Percentiles rank a stretch among this genome's conserved stretches.
These are phyloP conservation scores for Tachystola acroxantha DNA, from an alignment of 2,888 invertebrate species.

Conservation along the genomic window DNA sequence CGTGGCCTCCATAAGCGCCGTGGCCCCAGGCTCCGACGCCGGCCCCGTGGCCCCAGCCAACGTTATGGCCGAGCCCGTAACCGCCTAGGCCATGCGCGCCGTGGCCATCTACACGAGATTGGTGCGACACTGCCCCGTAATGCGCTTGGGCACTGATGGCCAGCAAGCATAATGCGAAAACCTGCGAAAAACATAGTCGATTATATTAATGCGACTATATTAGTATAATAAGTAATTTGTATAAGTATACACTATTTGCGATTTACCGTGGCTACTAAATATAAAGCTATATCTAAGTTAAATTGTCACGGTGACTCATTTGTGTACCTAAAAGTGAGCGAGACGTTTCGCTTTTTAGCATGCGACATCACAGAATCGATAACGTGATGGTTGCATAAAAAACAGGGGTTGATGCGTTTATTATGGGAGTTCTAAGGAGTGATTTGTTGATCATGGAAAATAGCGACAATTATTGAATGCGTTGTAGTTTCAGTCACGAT, in stretches of 20 bases:
- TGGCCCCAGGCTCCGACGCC: conserved; percentile 13
- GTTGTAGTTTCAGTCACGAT: no score
- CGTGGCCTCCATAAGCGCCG: conserved; percentile 15
- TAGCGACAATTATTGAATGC: no score
- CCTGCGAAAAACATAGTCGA: conserved; percentile 22
- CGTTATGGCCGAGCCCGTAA: neutral
- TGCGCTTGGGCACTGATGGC: conserved; percentile 35
- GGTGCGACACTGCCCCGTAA: conserved; percentile 41
- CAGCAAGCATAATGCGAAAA: conserved; percentile 34
- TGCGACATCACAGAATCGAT: no score
- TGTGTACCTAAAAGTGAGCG: no score
- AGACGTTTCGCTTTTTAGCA: no score
- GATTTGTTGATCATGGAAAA: no score
- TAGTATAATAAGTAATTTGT: conserved; percentile 9
- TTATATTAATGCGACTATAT: neutral
- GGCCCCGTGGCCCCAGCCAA: neutral
- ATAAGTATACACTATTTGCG: conserved; percentile 8
- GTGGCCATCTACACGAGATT: conserved; percentile 33
- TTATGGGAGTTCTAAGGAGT: no score
- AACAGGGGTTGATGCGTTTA: no score
- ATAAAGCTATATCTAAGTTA: no score
- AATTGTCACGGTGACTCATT: no score
- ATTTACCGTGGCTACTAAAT: no score
- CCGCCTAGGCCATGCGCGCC: conserved; percentile 17
- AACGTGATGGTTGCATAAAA: no score